Conservation (phyloP, 2,113 vertebrate species). For the Dasypus novemcinctus region DNA sequence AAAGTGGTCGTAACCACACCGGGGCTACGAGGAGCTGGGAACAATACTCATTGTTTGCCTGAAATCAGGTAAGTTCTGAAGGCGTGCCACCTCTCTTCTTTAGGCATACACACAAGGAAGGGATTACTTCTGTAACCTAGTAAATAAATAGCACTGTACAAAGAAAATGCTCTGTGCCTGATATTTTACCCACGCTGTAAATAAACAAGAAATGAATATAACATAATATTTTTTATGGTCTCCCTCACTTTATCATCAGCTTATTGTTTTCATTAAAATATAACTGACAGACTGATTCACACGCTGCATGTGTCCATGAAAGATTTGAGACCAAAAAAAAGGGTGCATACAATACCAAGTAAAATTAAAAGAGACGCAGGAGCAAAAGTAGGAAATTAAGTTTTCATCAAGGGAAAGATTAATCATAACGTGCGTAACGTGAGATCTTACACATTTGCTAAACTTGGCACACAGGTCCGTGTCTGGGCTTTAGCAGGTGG, state of each 20-base stretch:
- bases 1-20: accelerated
- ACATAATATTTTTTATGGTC: neutral
- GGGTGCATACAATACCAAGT: neutral
- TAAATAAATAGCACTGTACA: neutral
- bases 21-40: accelerated
- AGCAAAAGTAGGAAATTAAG: neutral
- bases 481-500: neutral
- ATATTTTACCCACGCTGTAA: neutral
- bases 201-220: neutral
- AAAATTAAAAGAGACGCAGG: neutral
- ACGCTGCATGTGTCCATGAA: neutral
- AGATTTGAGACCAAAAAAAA: neutral
- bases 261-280: neutral
- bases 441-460: accelerated
- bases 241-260: neutral
- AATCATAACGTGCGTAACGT: neutral
- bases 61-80: neutral
- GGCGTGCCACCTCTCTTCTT: neutral
- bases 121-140: neutral
- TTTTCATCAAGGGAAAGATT: neutral
- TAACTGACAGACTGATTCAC: neutral
- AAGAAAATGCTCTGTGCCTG: neutral
- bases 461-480: too few species aligned
- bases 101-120: neutral
- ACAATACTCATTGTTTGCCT: neutral